Evolutionary conservation across 2,888 invertebrate species (phyloP), one percentile per base, ranked within the genome.

Genomic region (Apoda limacodes): DNA sequence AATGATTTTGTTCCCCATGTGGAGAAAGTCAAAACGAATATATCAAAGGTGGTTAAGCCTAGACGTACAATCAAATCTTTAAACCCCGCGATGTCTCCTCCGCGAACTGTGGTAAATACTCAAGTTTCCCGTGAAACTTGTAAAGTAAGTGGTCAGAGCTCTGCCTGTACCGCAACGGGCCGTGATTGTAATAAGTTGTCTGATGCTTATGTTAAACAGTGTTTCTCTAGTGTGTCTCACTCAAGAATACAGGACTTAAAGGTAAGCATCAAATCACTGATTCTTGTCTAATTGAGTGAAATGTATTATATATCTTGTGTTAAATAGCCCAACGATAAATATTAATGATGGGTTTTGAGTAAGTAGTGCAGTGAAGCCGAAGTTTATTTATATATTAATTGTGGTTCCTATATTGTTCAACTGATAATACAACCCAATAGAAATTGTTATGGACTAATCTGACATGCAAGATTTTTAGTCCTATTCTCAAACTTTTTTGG

Each of bases 31-130:
- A 57, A 45, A 32, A 52, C 46, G 24, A n/a, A n/a, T n/a, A n/a
- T n/a, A n/a, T 60, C 58, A 5, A 50, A 50, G 42, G 59, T 68
- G 3, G 60, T 65, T 12, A 78, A 68, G 42, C 78, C 76, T 13
- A 64, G 63, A 37, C 60, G 51, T 38, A 80, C 78, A 11, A 34
- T 80, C 17, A 60, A 61, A 37, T 75, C 75, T 9, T 41, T 75
- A 29, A 65, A 72, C 34, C 64, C 71, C 3, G 48, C 52, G 5
- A 48, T 52, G 19, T 62, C 64, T 3, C 62, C 65, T 2, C 52
- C 55, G 30, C 55, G 52, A n/a, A 40, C 38, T 3, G 36, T 45
- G 9, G 52, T 48, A 22, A 34, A 29, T 28, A 46, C 40, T 21
- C 43, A 47, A 13, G 20, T 32, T 12, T 35, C 26, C 28, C 50